These are phyloP conservation scores for Pionites leucogaster DNA, from an alignment of 2,113 vertebrate species.

Conservation along the genomic window DNA sequence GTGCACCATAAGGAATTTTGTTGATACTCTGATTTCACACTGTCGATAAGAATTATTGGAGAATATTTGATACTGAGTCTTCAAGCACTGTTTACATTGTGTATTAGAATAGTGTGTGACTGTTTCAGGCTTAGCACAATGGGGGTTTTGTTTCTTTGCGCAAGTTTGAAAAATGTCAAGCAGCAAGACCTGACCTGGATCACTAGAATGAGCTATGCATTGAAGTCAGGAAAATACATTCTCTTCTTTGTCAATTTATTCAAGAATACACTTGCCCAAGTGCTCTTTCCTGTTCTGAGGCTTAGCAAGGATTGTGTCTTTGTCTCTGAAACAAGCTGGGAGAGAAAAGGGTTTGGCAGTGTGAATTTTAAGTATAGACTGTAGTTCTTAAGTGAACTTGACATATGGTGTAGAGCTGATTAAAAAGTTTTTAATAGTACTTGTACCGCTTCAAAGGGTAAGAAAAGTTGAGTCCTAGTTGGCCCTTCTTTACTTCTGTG, in stretches of 20 bases:
- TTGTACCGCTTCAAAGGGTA: neutral
- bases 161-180: neutral
- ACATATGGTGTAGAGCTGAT: neutral
- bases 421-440: neutral
- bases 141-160: neutral
- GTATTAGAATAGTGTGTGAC: neutral
- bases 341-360: neutral
- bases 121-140: neutral
- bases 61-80: neutral
- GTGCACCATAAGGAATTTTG: neutral
- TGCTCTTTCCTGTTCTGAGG: neutral
- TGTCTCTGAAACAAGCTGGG: neutral
- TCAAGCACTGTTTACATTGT: neutral
- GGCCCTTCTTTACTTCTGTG: neutral
- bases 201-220: neutral
- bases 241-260: neutral
- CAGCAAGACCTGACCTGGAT: neutral
- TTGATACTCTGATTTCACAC: neutral
- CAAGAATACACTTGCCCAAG: neutral
- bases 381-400: neutral
- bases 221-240: neutral
- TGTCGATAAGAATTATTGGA: neutral
- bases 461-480: neutral
- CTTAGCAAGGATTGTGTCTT: neutral
- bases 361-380: neutral